A percentile compares a stretch with the other conserved stretches of the same genome.
Conservation (phyloP, 2,888 invertebrate species). For the Blastobasis adustella region DNA sequence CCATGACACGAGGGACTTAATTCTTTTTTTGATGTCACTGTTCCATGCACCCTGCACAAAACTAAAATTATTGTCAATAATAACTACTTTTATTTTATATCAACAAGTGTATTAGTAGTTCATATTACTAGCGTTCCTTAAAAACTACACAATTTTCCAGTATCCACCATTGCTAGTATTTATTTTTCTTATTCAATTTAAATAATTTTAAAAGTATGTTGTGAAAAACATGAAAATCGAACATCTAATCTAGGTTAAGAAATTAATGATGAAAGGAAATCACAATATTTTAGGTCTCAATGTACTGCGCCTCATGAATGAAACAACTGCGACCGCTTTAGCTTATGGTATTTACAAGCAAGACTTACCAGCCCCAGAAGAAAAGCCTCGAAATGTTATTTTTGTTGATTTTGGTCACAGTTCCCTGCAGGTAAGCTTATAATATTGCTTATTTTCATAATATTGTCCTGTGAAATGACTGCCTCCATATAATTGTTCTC, state of each 20-base stretch:
- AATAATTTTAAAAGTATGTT: no score
- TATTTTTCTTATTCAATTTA: no score
- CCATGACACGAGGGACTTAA: no score
- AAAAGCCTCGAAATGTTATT: conserved; percentile 92
- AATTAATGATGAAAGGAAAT: background rate
- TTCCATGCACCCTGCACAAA: no score
- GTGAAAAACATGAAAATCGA: no score
- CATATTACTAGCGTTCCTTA: background rate
- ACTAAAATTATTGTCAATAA: no score
- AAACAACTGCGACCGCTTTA: conserved; percentile 96
- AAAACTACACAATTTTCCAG: no score
- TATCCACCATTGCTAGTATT: no score
- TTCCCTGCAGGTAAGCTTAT: conserved; percentile 81
- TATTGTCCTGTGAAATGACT: background rate
- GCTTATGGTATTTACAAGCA: conserved; percentile 99
- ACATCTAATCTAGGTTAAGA: no score
- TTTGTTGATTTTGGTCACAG: conserved; percentile 98
- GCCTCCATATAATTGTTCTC: background rate
- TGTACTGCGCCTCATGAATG: conserved; percentile 95
- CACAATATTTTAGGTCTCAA: conserved; percentile 79
- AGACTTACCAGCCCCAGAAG: conserved; percentile 91
- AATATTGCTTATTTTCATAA: background rate
- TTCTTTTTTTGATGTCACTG: no score
- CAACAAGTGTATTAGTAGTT: no score
- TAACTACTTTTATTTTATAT: no score